Evolutionary conservation across 2,113 vertebrate genomes (phyloP), one percentile per base, ranked within the genome.

Genomic region (Cyprinus carpio): DNA sequence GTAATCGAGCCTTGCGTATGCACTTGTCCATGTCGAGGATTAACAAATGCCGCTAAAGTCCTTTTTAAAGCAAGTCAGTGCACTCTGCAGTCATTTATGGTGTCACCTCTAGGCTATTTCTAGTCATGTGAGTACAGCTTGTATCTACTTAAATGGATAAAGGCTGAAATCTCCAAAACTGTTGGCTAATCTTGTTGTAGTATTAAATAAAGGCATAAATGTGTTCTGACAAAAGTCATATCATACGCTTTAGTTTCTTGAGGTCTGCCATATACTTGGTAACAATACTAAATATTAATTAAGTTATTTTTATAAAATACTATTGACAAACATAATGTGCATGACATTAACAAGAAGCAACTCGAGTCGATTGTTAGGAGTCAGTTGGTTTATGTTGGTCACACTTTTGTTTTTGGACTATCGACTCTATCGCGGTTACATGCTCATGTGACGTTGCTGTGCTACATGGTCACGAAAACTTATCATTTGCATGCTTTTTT

Each of bases 131-230:
- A 15, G 23, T 74, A 74, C 40, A 74, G 34, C 67, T 40, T 40
- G 3, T 34, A n/a, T 72, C 34, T 72, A n/a, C 69, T 72, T n/a
- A n/a, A 72, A 46, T 43, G 31, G 71, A 74, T 74, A 40, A 46
- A 46, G n/a, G 23, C 23, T 8, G 71, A 74, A 71, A 74, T 13
- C 20, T 74, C 34, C 69, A 74, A 74, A 43, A 74, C 37, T 43
- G 11, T 43, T 74, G 37, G 69, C 37, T 74, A 25, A 74, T 46
- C 40, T 74, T 74, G 71, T 46, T 74, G 40, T 5, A 15, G 71
- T 46, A 46, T 16, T 23, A 43, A 72, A 72, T 72, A 43, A 71
- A 64, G 27, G 15, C 62, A 15, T 25, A 29, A 29, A 65, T 65
- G 12, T 0, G 25, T 4, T 27, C 25, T 29, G 62, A 65, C 62